These are phyloP conservation scores for Strix aluco DNA, from an alignment of 2,113 vertebrate species.

Conservation along the genomic window DNA sequence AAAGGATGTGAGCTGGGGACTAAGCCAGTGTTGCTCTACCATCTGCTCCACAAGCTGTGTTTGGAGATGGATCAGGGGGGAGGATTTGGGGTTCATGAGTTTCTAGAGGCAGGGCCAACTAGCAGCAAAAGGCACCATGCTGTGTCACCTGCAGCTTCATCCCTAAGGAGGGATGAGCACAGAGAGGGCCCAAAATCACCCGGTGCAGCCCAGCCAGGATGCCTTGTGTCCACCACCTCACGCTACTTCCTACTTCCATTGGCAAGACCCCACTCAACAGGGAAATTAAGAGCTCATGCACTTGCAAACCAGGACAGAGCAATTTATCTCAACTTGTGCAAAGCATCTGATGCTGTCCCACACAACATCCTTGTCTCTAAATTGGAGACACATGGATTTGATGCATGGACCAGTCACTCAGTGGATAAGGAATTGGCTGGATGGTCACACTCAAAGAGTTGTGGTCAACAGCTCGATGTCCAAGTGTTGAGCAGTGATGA, in stretches of 20 bases:
- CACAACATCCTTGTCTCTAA: too few species aligned
- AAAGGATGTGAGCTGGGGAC: neutral
- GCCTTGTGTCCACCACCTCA: neutral
- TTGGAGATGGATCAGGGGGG: neutral
- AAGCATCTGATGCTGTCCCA: too few species aligned
- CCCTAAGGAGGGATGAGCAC: neutral
- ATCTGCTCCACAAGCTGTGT: neutral
- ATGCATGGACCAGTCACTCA: too few species aligned
- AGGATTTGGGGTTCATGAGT: neutral
- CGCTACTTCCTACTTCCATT: accelerated
- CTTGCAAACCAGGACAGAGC: neutral
- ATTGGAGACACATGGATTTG: too few species aligned
- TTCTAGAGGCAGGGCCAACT: neutral
- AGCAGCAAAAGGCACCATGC: neutral
- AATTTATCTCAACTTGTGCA: neutral
- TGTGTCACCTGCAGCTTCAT: neutral
- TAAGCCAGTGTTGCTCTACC: neutral
- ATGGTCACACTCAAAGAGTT: too few species aligned
- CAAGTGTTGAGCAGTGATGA: too few species aligned
- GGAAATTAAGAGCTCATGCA: neutral
- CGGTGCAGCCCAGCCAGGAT: neutral
- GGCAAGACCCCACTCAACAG: neutral
- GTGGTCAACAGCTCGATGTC: too few species aligned
- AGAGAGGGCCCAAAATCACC: neutral
- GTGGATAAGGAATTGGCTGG: too few species aligned